phyloP scores from a whole-genome alignment of 2,113 vertebrate genomes.

The Myotis lucifugus region DNA sequence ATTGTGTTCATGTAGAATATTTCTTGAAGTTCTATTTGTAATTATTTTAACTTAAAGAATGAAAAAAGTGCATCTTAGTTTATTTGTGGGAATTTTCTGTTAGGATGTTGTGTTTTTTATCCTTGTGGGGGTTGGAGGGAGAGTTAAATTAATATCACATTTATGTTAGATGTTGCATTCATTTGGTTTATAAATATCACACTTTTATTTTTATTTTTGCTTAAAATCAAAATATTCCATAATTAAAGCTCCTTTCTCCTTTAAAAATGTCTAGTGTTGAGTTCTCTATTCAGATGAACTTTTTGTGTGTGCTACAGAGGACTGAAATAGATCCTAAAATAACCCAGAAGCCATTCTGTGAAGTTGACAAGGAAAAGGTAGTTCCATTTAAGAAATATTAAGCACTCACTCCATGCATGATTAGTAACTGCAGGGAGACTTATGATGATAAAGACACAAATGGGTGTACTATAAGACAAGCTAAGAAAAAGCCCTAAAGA shows the following conservation, averaged over 20 bases:
- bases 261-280: background rate
- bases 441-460: background rate
- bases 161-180: background rate
- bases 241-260: background rate
- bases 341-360: constrained; percentile 13
- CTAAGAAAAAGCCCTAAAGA: constrained; percentile 1
- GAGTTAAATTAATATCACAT: background rate
- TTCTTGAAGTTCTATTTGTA: background rate
- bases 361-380: background rate
- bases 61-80: background rate
- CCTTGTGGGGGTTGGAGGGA: background rate
- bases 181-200: background rate
- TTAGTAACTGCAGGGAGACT: background rate
- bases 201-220: background rate
- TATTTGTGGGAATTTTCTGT: background rate
- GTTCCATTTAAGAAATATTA: constrained; percentile 3
- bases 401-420: background rate
- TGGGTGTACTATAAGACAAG: background rate
- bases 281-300: constrained; percentile 10
- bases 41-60: constrained; percentile 7
- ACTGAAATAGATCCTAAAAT: background rate
- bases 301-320: background rate
- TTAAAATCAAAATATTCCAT: background rate
- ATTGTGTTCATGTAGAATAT: background rate
- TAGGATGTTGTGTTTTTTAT: background rate